Evolutionary conservation across 2,888 invertebrate species (phyloP), one percentile per base, ranked within the genome.

Genomic region (Sphaeridia pumilis): DNA sequence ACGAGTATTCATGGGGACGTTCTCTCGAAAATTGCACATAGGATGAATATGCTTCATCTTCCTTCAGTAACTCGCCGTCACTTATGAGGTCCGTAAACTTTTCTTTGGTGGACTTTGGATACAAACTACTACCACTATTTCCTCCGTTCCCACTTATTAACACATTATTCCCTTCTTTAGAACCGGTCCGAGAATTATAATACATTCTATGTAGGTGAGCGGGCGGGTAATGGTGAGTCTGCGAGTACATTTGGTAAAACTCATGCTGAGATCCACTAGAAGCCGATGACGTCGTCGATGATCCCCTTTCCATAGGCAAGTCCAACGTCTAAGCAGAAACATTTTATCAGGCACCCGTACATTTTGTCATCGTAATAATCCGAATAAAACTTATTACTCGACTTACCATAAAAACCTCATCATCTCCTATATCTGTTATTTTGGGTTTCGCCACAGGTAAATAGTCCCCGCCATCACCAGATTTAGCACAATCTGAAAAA

Each of bases 361-460:
- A n/a, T n/a, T n/a, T n/a, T n/a, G n/a, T n/a, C n/a, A n/a, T n/a
- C n/a, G n/a, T n/a, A n/a, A n/a, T n/a, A n/a, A n/a, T n/a, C n/a
- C n/a, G n/a, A n/a, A n/a, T n/a, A n/a, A n/a, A n/a, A n/a, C n/a
- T n/a, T n/a, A n/a, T n/a, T n/a, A n/a, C n/a, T n/a, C n/a, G n/a
- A n/a, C 76, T 75, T 72, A 90, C 90, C 87, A 90, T 89, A 74
- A 93, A 93, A 66, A 93, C 90, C 70, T 92, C 89, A 69, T 92
- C 90, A 70, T 92, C 92, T 60, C 87, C 87, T 59, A 84, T 83
- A 67, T 86, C 84, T 77, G 78, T 78, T 71, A 38, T 12, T 78
- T 31, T 43, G 25, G 73, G 78, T 76, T 79, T 78, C 70, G 78
- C 79, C 60, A 79, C 74, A 65, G 79, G 76, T 69, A 80, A 77